Evolutionary conservation across 2,797 vertebrate genomes (phyloP).

Genomic region (Danio albolineatus): DNA sequence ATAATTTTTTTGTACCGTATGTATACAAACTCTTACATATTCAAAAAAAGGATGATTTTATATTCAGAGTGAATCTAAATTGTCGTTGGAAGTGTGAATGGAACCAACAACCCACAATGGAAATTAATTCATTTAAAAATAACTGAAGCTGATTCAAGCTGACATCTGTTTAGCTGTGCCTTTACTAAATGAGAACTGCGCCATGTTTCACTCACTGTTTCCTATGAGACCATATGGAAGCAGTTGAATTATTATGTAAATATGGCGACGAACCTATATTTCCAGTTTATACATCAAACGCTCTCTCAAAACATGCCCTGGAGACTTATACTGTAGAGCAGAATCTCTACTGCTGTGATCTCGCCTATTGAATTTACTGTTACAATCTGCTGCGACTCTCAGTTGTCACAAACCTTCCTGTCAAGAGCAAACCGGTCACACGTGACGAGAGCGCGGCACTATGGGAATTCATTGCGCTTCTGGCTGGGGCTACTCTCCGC

Average conservation of each 20-base stretch:
- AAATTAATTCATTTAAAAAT: too few species aligned
- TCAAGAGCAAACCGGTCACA: constrained; percentile 66
- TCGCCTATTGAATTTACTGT: constrained; percentile 44
- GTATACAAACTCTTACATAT: too few species aligned
- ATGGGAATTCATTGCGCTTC: constrained; percentile 52
- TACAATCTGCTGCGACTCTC: constrained; percentile 52
- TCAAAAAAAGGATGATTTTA: too few species aligned
- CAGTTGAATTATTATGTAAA: constrained; percentile 25
- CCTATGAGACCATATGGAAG: background rate
- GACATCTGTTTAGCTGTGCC: too few species aligned
- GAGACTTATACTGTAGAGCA: constrained; percentile 1
- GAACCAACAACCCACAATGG: background rate
- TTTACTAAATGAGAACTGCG: too few species aligned
- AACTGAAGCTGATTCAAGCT: too few species aligned
- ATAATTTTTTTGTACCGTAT: too few species aligned
- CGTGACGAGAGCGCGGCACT: constrained; percentile 49
- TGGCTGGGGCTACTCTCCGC: constrained; percentile 44
- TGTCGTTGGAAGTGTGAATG: background rate
- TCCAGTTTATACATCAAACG: background rate
- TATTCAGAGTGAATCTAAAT: background rate
- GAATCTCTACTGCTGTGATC: constrained; percentile 41
- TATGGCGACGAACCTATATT: background rate
- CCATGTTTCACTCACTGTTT: background rate
- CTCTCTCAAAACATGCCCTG: background rate
- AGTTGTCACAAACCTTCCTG: constrained; percentile 62